Conservation (phyloP, 2,797 vertebrate species). For the Lagocephalus sceleratus region DNA sequence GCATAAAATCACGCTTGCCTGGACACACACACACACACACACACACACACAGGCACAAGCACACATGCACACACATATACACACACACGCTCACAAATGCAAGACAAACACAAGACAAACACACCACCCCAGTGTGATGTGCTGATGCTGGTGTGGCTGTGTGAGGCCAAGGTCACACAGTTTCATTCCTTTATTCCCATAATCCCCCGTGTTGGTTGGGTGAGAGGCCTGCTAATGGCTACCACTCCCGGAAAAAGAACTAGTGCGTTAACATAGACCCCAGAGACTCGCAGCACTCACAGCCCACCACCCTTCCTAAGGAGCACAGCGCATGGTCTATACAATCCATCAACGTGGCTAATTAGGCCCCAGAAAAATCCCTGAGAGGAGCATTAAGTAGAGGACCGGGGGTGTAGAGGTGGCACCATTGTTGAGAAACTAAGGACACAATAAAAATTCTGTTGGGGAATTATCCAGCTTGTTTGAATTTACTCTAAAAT, state of each 20-base stretch:
- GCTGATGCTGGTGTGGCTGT: constrained; percentile 40
- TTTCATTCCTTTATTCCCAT: constrained; percentile 69
- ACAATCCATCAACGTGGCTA: constrained; percentile 73
- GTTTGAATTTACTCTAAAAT: constrained; percentile 44
- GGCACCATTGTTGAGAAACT: constrained; percentile 31
- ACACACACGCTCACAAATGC: neutral
- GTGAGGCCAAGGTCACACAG: constrained; percentile 66
- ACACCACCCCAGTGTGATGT: constrained; percentile 31
- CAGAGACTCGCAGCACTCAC: constrained; percentile 47
- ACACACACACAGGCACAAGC: constrained; percentile 1
- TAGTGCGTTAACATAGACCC: constrained; percentile 60
- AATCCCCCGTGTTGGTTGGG: constrained; percentile 64
- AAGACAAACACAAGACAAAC: constrained; percentile 23
- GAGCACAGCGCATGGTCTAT: constrained; percentile 62
- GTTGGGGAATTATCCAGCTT: constrained; percentile 29
- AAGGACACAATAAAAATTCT: constrained; percentile 47
- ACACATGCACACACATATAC: constrained; percentile 2
- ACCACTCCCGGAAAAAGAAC: constrained; percentile 55
- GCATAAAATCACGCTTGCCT: constrained; percentile 25
- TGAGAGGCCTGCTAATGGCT: constrained; percentile 74
- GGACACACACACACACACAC: constrained; percentile 1
- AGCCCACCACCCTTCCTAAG: constrained; percentile 55
- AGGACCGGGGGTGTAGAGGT: constrained; percentile 30
- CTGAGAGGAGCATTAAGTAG: constrained; percentile 55
- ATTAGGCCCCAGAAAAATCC: constrained; percentile 66